Conservation (phyloP, 2,888 invertebrate species). For the Barypeithes pellucidus region DNA sequence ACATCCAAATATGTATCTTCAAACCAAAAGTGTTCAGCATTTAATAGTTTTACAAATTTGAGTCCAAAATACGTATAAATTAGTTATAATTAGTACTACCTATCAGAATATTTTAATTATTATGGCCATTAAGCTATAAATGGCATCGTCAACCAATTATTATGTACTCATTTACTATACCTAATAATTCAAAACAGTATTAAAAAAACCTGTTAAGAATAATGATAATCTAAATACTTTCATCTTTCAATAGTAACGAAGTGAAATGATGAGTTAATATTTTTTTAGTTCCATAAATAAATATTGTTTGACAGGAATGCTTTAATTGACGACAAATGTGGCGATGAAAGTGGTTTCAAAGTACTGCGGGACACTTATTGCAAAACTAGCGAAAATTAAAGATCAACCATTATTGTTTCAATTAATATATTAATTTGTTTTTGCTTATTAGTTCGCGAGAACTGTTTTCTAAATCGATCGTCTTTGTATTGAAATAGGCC, state of each 20-base stretch:
- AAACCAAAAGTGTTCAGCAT: too few species aligned
- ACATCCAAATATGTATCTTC: too few species aligned
- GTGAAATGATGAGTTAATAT: slow-evolving; percentile 33
- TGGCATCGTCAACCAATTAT: neutral
- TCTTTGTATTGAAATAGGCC: neutral
- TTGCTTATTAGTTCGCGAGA: slow-evolving; percentile 42
- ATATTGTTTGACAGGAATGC: slow-evolving; percentile 28
- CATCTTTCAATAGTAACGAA: slow-evolving; percentile 24
- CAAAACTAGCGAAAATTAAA: slow-evolving; percentile 45
- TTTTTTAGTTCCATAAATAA: slow-evolving; percentile 16
- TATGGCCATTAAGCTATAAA: too few species aligned
- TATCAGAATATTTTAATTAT: too few species aligned
- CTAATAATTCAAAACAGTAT: slow-evolving; percentile 4
- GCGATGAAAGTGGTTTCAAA: slow-evolving; percentile 44
- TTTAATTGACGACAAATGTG: slow-evolving; percentile 51
- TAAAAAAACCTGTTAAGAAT: slow-evolving; percentile 8
- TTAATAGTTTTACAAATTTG: too few species aligned
- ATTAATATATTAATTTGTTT: slow-evolving; percentile 39
- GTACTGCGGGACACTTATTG: slow-evolving; percentile 47
- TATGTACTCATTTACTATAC: slow-evolving; percentile 1
- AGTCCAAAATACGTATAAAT: too few species aligned
- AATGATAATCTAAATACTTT: slow-evolving; percentile 19
- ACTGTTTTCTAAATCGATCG: slow-evolving; percentile 21
- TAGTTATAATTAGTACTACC: too few species aligned
- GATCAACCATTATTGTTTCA: slow-evolving; percentile 44